phyloP scores from a whole-genome alignment of 2,113 vertebrate genomes.

The Calyptommatus sinebrachiatus region DNA sequence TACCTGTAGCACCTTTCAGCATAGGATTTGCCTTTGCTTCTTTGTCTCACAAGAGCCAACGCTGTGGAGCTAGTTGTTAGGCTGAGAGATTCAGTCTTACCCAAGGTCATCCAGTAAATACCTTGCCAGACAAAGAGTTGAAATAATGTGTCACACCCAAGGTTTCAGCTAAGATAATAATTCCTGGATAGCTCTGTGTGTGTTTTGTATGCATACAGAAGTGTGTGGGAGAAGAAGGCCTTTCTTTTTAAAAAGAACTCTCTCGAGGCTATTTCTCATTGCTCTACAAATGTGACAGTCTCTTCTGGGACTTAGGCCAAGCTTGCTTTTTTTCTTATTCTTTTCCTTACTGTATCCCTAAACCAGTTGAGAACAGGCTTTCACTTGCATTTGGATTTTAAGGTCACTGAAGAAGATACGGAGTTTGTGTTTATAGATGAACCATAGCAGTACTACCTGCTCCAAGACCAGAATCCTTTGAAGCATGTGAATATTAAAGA shows the following conservation, averaged over 20 bases:
- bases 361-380: neutral
- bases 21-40: neutral
- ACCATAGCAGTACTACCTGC: neutral
- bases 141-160: neutral
- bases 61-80: neutral
- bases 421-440: neutral
- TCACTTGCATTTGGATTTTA: neutral
- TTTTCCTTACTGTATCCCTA: neutral
- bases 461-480: neutral
- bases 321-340: neutral
- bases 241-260: neutral
- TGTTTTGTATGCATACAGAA: neutral
- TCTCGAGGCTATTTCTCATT: neutral
- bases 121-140: neutral
- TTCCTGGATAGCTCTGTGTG: neutral
- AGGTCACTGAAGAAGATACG: neutral
- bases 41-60: neutral
- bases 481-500: neutral
- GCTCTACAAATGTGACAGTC: neutral
- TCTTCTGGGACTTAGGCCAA: neutral
- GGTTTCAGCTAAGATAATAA: neutral
- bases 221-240: neutral
- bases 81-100: neutral
- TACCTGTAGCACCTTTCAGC: neutral
- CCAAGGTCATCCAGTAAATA: neutral